phyloP scores from a whole-genome alignment of 1,140 invertebrate species.

The Drosophila novamexicana region DNA sequence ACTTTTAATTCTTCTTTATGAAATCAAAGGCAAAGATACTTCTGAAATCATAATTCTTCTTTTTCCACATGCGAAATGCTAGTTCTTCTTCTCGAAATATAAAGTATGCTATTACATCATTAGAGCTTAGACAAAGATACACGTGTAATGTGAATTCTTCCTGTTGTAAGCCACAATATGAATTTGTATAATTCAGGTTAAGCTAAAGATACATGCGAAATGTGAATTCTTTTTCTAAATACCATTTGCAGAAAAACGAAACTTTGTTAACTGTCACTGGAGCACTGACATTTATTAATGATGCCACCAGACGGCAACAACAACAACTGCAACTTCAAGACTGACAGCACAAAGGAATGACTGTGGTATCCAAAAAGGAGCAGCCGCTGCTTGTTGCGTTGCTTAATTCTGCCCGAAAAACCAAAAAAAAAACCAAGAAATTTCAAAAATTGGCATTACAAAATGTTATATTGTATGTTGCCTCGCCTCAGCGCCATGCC shows the following conservation, averaged over 20 bases:
- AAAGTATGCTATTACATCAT: too few relatives aligned
- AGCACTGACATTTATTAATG: conserved; percentile 62
- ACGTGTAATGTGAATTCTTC: too few relatives aligned
- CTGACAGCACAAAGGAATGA: conserved; percentile 56
- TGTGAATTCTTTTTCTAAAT: background rate
- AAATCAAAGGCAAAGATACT: too few relatives aligned
- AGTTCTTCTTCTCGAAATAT: too few relatives aligned
- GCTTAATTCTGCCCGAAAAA: conserved; percentile 26
- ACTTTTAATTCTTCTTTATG: too few relatives aligned
- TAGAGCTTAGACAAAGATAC: too few relatives aligned
- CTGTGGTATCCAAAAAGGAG: conserved; percentile 11
- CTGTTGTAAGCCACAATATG: too few relatives aligned
- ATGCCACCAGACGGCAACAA: conserved; percentile 36
- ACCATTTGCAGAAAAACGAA: background rate
- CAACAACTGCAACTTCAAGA: conserved; percentile 18
- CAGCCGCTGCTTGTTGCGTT: conserved; percentile 2
- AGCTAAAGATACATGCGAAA: too few relatives aligned
- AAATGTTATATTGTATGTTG: conserved; percentile 9
- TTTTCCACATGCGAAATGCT: too few relatives aligned
- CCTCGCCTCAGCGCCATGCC: background rate
- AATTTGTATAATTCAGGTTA: too few relatives aligned
- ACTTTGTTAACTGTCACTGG: conserved; percentile 30
- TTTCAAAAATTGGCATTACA: conserved; percentile 30
- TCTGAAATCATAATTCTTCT: too few relatives aligned
- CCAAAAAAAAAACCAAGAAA: conserved; percentile 1